Evolutionary conservation across 64 coral and sea anemone species (phyloP).

Genomic region (Dendrophyllia cribrosa): DNA sequence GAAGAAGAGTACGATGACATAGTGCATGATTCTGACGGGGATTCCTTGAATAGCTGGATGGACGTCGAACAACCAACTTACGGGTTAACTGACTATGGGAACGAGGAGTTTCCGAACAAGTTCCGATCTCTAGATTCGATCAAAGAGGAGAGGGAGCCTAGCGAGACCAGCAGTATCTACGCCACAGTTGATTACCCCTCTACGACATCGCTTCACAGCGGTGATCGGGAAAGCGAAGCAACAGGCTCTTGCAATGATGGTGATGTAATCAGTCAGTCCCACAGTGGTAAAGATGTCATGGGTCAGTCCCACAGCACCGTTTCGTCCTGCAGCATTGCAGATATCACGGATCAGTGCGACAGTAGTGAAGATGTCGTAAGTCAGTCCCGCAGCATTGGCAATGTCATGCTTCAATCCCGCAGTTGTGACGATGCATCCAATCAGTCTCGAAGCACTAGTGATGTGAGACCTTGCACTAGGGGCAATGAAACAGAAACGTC

Average conservation of each 20-base stretch:
- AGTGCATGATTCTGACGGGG: background rate
- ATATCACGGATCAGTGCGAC: no score
- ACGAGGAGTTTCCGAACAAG: background rate
- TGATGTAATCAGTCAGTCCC: no score
- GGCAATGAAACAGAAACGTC: background rate
- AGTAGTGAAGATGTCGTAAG: no score
- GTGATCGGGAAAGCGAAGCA: background rate
- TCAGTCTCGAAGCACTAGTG: background rate
- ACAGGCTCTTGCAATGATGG: no score
- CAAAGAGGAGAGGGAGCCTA: background rate
- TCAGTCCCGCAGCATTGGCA: no score
- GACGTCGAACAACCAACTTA: background rate
- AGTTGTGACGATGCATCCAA: background rate
- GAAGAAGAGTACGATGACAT: background rate
- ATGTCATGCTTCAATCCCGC: no score
- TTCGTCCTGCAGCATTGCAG: no score
- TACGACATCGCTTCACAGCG: background rate
- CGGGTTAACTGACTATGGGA: no score
- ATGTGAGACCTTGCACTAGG: background rate
- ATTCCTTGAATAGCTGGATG: background rate
- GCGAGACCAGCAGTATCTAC: background rate
- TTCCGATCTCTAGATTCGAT: conserved; percentile 4
- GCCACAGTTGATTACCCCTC: background rate
- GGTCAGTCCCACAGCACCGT: no score
- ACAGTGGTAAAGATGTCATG: no score